Evolutionary conservation across 2,797 vertebrate species (phyloP), one percentile per base, ranked within the genome.

Genomic region (Microchirus variegatus): DNA sequence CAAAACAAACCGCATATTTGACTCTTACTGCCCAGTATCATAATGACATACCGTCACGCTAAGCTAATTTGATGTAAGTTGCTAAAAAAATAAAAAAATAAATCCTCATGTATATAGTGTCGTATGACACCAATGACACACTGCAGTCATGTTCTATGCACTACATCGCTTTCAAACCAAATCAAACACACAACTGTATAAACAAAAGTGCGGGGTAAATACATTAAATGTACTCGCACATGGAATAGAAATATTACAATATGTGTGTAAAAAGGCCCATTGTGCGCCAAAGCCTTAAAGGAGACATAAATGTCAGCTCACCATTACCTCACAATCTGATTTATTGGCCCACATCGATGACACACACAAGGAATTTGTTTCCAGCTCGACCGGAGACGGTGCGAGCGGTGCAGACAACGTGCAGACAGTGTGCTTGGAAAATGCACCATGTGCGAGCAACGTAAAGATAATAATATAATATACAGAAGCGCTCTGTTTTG

Each of bases 211-310:
- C 7, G 31, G 31, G 31, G 7, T 31, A 31, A 31, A 31, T 31
- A 31, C 31, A 31, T 31, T 31, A 31, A 31, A 31, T 31, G 31
- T 8, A 31, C 31, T 31, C 2, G 22, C 22, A 22, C 22, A 3
- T 22, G 22, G 22, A 22, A 22, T 22, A 6, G 31, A 31, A 31
- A 31, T 31, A 31, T 8, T 31, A 31, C 6, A 31, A 67, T 37
- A 11, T 60, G 60, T 59, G 64, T 65, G 41, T 46, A 12, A 65
- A 62, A 60, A 41, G 59, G 36, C 31, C 8, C 19, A 54, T 38
- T 14, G 36, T 31, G 45, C 59, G 62, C 54, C 47, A 57, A 64
- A 53, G 56, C 44, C 50, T 67, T 54, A 73, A 5, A 44, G 56
- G 65, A 42, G 38, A 45, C 19, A 47, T 42, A 53, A 54, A 70